A percentile compares a stretch with the other conserved stretches of the same genome.
phyloP scores from a whole-genome alignment of 2,888 invertebrate genomes.

The Brachypalpus laphriformis region DNA sequence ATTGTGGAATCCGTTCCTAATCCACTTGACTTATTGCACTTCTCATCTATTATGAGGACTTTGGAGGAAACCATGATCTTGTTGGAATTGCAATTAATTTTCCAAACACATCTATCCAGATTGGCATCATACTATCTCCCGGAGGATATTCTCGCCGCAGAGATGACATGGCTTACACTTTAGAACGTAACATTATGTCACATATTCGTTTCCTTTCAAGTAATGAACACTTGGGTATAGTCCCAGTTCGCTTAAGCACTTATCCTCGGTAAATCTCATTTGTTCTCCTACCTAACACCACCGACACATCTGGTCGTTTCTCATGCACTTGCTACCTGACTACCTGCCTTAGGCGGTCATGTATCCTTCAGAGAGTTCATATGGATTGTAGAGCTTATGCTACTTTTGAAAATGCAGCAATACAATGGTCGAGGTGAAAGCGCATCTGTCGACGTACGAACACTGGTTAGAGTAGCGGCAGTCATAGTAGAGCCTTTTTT shows the following conservation, averaged over 20 bases:
- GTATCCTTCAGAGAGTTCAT: conserved; percentile 31
- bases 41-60: background rate
- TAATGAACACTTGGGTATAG: conserved; percentile 40
- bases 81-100: conserved; percentile 32
- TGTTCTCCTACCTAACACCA: background rate
- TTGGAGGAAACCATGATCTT: background rate
- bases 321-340: conserved; percentile 37
- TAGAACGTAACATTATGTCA: conserved; percentile 38
- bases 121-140: background rate
- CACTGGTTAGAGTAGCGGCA: background rate
- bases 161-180: conserved; percentile 20
- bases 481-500: background rate
- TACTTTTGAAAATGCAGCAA: conserved; percentile 45
- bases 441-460: conserved; percentile 8
- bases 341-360: conserved; percentile 29
- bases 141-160: conserved; percentile 23
- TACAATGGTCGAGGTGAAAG: conserved; percentile 52
- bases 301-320: background rate
- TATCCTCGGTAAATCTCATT: conserved; percentile 52
- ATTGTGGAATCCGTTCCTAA: conserved; percentile 1
- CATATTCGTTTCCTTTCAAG: conserved; percentile 18
- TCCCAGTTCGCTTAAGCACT: conserved; percentile 53
- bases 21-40: conserved; percentile 6
- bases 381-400: conserved; percentile 8
- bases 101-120: background rate